phyloP scores from a whole-genome alignment of 2,797 vertebrate species.

The Neomorphus geoffroyi region DNA sequence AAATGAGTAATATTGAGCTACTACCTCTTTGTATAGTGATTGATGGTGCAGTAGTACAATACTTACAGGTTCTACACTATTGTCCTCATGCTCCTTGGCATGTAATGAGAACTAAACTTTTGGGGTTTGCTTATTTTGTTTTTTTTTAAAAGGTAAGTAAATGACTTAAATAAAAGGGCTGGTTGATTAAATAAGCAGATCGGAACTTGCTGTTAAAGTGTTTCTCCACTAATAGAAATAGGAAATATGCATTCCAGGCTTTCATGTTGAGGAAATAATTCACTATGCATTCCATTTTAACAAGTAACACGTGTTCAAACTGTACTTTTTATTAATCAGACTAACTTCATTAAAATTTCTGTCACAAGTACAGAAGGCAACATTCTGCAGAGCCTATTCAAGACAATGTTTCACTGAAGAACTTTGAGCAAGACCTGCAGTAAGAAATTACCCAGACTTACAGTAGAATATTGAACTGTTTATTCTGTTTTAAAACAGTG shows the following conservation, averaged over 20 bases:
- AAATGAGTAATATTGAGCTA: not conserved
- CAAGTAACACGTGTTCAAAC: not conserved
- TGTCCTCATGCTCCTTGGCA: not conserved
- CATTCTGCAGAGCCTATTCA: not conserved
- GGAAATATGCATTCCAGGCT: accelerated
- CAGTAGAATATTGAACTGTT: not conserved
- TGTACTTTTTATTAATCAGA: not conserved
- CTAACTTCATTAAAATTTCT: not conserved
- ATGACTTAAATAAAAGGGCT: not conserved
- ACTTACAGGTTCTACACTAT: accelerated
- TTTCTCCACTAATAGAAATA: not conserved
- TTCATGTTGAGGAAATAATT: not conserved
- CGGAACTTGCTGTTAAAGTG: not conserved
- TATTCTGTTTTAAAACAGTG: not conserved
- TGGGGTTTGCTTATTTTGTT: accelerated
- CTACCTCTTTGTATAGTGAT: not conserved
- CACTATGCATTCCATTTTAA: not conserved
- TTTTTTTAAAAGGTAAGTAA: not conserved
- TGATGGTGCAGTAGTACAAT: not conserved
- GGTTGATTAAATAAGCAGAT: not conserved
- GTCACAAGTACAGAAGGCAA: not conserved
- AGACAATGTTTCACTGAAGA: not conserved
- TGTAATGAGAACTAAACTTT: not conserved
- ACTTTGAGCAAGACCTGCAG: not conserved
- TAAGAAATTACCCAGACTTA: not conserved